Base-by-base conservation (phyloP, 2,113 vertebrate genomes). In the Empidonax alnorum region DNA sequence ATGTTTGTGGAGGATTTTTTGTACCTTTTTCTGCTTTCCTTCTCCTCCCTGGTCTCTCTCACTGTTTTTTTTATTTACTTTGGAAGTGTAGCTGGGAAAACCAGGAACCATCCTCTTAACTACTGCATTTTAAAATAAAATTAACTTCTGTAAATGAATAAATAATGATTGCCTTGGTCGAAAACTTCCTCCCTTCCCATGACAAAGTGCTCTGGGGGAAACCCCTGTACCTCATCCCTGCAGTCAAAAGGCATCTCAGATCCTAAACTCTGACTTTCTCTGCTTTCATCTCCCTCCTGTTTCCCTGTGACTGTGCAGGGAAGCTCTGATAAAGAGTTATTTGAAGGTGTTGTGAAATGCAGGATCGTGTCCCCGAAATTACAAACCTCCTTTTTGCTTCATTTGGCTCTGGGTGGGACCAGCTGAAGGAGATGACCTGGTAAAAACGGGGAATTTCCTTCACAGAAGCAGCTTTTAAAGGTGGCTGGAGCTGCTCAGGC, bases 291-390 rank as follows among this genome's bases (percentile, higher is more conserved):
- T 55, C 49, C 46, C 33, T 65, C 10, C 30, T 61, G 63, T 9
- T 30, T 33, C 39, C 52, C 72, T 28, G 23, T 27, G 78, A 19
- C 37, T 6, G 31, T 7, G 27, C 53, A 35, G 33, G 33, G 17
- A 50, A 39, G 30, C 35, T 65, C 78, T 63, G 71, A 49, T 14
- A 8, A 30, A 63, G 47, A 28, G 27, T 59, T 77, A 19, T 65
- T 47, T 53, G 19, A 65, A 46, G 76, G 27, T 37, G 16, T 44
- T 41, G 22, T 35, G 78, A 46, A 59, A 44, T 10, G 6, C 37
- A 42, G 7, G 2, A 1, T 2, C 3, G 23, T 6, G 46, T 47
- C 73, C 20, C 23, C 0, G 4, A 30, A 12, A 33, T 75, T 12
- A 44, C 31, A 49, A 55, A 28, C 44, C 52, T 73, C 53, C 46